Evolutionary conservation across 2,113 vertebrate genomes (phyloP), one percentile per base, ranked within the genome.

Genomic region (Petromus typicus): DNA sequence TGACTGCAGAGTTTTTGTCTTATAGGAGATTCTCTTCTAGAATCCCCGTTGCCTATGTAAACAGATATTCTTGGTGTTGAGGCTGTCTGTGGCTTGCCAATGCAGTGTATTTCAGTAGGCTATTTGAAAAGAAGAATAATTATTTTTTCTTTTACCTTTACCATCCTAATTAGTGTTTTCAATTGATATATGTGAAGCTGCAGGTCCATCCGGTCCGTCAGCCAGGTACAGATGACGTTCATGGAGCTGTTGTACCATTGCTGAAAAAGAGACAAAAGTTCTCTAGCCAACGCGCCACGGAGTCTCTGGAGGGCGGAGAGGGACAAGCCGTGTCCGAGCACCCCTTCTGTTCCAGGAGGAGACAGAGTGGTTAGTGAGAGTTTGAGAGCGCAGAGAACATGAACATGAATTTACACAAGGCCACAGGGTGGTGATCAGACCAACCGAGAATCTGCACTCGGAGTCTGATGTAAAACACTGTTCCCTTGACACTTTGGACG

Each of bases 181-280:
- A 99, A 99, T 82, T 99, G 99, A 98, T 99, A 99, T 97, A 99
- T 99, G 97, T 99, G 99, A 97, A 99, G 99, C 98, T 99, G 99
- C 96, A 99, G 99, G 97, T 99, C 99, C 99, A 99, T 99, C 97
- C 99, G 99, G 97, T 99, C 99, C 34, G 99, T 99, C 96, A 99
- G 98, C 99, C 99, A 99, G 97, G 99, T 99, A 98, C 99, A 99
- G 98, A 99, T 98, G 32, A 99, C 98, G 86, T 99, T 99, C 99
- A 99, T 99, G 96, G 99, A 99, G 98, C 99, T 99, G 98, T 99
- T 99, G 99, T 99, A 99, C 99, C 99, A 99, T 99, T 99, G 99
- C 99, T 99, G 99, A 98, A 99, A 99, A 98, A 99, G 98, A 99
- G 99, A 99, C 97, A 99, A 98, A 98, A 98, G 97, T 99, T 99